Evolutionary conservation across 2,888 invertebrate genomes (phyloP).

Genomic region (Psococerastis gibbosa): DNA sequence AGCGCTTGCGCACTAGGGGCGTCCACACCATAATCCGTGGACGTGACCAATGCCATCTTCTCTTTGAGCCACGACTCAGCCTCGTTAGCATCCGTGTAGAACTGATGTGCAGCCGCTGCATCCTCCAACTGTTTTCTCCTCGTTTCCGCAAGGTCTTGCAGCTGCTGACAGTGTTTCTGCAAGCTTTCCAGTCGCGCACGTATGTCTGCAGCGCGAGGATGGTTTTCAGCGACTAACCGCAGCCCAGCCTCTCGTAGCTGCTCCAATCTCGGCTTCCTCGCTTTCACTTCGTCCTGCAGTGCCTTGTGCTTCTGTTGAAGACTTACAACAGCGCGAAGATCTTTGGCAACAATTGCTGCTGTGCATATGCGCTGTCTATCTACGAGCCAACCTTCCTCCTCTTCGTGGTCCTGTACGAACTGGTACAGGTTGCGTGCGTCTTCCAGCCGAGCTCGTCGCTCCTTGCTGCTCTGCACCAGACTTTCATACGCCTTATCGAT

Average conservation of each 20-base stretch:
- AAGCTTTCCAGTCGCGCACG: constrained; percentile 59
- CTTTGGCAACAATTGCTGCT: constrained; percentile 84
- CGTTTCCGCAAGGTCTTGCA: constrained; percentile 61
- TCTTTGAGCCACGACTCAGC: constrained; percentile 96
- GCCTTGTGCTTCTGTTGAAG: constrained; percentile 86
- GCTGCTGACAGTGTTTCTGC: constrained; percentile 70
- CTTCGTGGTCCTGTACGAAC: constrained; percentile 91
- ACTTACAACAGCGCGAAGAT: constrained; percentile 73
- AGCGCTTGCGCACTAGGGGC: constrained; percentile 80
- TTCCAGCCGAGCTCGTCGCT: constrained; percentile 66
- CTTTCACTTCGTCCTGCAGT: constrained; percentile 27
- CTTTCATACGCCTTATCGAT: constrained; percentile 61
- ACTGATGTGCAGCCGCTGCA: constrained; percentile 84
- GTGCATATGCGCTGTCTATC: constrained; percentile 89
- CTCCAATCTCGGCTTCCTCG: constrained; percentile 47
- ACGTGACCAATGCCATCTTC: constrained; percentile 76
- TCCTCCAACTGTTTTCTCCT: constrained; percentile 62
- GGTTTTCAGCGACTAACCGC: constrained; percentile 54
- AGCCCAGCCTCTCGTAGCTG: constrained; percentile 51
- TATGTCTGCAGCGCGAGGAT: constrained; percentile 66
- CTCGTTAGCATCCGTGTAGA: constrained; percentile 94
- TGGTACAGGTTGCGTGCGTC: constrained; percentile 88
- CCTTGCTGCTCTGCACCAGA: constrained; percentile 47
- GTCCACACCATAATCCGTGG: constrained; percentile 80
- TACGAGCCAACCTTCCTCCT: constrained; percentile 91